Evolutionary conservation across 2,888 invertebrate genomes (phyloP), one percentile per base, ranked within the genome.

Genomic region (Meliscaeva auricollis): DNA sequence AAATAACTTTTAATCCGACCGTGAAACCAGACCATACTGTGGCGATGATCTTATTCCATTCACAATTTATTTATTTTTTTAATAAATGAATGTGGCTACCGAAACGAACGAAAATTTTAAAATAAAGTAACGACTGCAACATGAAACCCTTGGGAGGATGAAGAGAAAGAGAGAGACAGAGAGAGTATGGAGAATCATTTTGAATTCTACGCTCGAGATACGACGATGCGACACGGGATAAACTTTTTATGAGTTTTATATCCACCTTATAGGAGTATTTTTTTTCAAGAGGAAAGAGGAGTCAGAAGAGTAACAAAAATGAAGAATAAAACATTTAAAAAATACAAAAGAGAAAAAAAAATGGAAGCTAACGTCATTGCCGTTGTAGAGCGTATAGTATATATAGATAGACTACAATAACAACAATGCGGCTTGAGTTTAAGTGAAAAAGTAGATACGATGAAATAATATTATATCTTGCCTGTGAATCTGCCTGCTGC

Each of bases 191-290:
- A 48, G 15, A 50, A 73, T 52, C 48, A 73, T 73, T 73, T 66
- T 60, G 50, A 62, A 73, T 73, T 73, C 72, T 46, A 62, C 50
- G 72, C 72, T 73, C 50, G 50, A 73, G 60, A 60, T 62, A 46
- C 46, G 17, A 46, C 46, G 17, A 73, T 62, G 50, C 20, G 60
- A 60, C 15, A 50, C 32, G 72, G 50, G 50, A 66, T 66, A 66
- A 66, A 48, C 64, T 20, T 64, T 64, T 32, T 66, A 66, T 50
- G 66, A 66, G 66, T 66, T 66, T 66, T 50, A 66, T 35, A 35
- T 66, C 48, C 66, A 13, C 46, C 64, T 26, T 30, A 48, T 26
- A 46, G 46, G 15, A 41, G 26, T 11, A 62, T 44, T 30, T 44
- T 22, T 62, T 62, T 30, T 62, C 38, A 8, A 26, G n/a, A n/a